Conservation (phyloP, 2,888 invertebrate genomes). For the Pocota personata region DNA sequence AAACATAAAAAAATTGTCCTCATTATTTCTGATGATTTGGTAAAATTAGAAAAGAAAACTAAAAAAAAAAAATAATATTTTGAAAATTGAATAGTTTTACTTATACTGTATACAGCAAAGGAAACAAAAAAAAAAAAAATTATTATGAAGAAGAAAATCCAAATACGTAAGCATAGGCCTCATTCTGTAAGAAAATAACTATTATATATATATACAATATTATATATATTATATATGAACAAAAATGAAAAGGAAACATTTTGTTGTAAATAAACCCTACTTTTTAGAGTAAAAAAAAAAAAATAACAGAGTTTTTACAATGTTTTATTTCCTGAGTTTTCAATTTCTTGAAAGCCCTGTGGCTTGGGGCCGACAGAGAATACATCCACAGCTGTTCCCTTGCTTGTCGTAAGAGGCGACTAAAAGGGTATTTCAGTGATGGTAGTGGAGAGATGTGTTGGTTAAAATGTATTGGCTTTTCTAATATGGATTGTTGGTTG, state of each 20-base stretch:
- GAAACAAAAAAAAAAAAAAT: slow-evolving; percentile 55
- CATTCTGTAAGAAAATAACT: slow-evolving; percentile 81
- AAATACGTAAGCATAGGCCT: slow-evolving; percentile 83
- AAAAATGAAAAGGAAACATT: slow-evolving; percentile 76
- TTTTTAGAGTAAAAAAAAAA: slow-evolving; percentile 81
- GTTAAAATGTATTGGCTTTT: too few relatives aligned
- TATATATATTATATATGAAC: slow-evolving; percentile 75
- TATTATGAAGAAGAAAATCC: slow-evolving; percentile 78
- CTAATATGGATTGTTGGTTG: too few relatives aligned
- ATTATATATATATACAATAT: slow-evolving; percentile 75
- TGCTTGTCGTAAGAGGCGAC: slow-evolving; percentile 78
- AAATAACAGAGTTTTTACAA: slow-evolving; percentile 52
- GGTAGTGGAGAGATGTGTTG: too few relatives aligned
- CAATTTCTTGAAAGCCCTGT: slow-evolving; percentile 70
- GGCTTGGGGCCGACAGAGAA: slow-evolving; percentile 76
- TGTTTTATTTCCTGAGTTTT: slow-evolving; percentile 40
- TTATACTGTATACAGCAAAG: slow-evolving; percentile 65
- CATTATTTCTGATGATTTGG: slow-evolving; percentile 65
- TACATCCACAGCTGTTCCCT: slow-evolving; percentile 76
- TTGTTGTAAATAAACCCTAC: slow-evolving; percentile 83
- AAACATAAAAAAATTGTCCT: slow-evolving; percentile 67
- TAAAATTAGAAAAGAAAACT: slow-evolving; percentile 25
- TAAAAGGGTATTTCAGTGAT: slow-evolving; percentile 68
- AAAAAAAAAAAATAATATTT: slow-evolving; percentile 42
- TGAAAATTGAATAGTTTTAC: slow-evolving; percentile 62